phyloP scores from a whole-genome alignment of 2,888 invertebrate species.

The Conops quadrifasciatus region DNA sequence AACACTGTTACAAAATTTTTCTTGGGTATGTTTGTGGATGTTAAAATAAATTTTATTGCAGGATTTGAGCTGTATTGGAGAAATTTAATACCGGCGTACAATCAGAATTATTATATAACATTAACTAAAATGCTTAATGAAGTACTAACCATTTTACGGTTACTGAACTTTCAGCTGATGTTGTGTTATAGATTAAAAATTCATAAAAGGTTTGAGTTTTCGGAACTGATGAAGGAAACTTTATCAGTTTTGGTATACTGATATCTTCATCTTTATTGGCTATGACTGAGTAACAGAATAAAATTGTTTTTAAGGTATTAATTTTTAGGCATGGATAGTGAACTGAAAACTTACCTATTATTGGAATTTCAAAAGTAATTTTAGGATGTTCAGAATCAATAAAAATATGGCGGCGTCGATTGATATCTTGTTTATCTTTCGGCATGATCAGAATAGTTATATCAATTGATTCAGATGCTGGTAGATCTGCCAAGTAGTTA shows the following conservation, averaged over 20 bases:
- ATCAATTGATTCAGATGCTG: slow-evolving; percentile 47
- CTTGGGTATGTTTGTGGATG: slow-evolving; percentile 31
- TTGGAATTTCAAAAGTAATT: slow-evolving; percentile 55
- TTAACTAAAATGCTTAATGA: background rate
- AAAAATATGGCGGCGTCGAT: slow-evolving; percentile 50
- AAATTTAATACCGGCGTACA: background rate
- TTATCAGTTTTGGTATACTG: slow-evolving; percentile 38
- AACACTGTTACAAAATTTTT: slow-evolving; percentile 44
- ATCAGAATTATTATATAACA: no score
- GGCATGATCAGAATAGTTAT: slow-evolving; percentile 47
- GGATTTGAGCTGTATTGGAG: slow-evolving; percentile 24
- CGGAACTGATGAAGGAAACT: slow-evolving; percentile 45
- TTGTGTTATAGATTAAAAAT: slow-evolving; percentile 51
- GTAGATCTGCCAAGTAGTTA: slow-evolving; percentile 46
- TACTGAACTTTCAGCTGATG: slow-evolving; percentile 39
- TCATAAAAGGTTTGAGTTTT: slow-evolving; percentile 48
- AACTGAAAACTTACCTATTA: slow-evolving; percentile 47
- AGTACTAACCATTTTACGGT: slow-evolving; percentile 40
- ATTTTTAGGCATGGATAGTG: background rate
- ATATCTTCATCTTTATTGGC: slow-evolving; percentile 15
- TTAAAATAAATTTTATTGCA: slow-evolving; percentile 20
- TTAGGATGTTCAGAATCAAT: slow-evolving; percentile 54
- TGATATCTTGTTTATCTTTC: slow-evolving; percentile 38
- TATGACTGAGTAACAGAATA: slow-evolving; percentile 4
- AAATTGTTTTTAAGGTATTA: background rate